phyloP scores from a whole-genome alignment of 2,797 vertebrate genomes.

The Cuniculus paca region DNA sequence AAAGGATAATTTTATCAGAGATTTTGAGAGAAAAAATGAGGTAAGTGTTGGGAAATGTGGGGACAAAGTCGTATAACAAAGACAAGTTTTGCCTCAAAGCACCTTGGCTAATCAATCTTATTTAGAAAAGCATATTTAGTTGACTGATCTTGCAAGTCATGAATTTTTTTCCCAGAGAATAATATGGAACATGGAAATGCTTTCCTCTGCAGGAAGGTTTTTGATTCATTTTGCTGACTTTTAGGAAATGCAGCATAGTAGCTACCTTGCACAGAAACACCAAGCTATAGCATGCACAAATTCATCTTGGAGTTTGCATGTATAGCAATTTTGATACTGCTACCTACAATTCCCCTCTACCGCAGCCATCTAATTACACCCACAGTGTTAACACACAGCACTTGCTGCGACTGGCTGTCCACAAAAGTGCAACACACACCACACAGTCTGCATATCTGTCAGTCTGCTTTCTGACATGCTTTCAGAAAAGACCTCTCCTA shows the following conservation, averaged over 20 bases:
- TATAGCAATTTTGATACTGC: background rate
- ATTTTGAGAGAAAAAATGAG: background rate
- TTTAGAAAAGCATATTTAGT: slow-evolving; percentile 51
- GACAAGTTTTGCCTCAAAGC: background rate
- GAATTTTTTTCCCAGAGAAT: background rate
- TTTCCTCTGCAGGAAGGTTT: slow-evolving; percentile 58
- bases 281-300: background rate
- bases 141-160: slow-evolving; percentile 59
- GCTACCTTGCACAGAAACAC: slow-evolving; percentile 13
- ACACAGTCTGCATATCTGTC: background rate
- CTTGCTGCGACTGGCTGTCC: background rate
- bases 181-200: slow-evolving; percentile 40
- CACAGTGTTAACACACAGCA: background rate
- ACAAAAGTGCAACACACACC: background rate
- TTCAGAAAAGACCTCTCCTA: background rate
- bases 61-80: background rate
- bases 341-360: background rate
- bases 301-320: slow-evolving; percentile 26
- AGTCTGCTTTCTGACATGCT: background rate
- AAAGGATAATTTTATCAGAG: background rate
- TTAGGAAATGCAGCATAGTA: slow-evolving; percentile 40
- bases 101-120: slow-evolving; percentile 14
- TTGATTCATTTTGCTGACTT: slow-evolving; percentile 65
- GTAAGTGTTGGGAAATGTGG: rapidly evolving
- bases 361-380: background rate